A percentile compares a stretch with the other conserved stretches of the same genome.
phyloP scores from a whole-genome alignment of 2,113 vertebrate species.

The Falcunculus frontatus region DNA sequence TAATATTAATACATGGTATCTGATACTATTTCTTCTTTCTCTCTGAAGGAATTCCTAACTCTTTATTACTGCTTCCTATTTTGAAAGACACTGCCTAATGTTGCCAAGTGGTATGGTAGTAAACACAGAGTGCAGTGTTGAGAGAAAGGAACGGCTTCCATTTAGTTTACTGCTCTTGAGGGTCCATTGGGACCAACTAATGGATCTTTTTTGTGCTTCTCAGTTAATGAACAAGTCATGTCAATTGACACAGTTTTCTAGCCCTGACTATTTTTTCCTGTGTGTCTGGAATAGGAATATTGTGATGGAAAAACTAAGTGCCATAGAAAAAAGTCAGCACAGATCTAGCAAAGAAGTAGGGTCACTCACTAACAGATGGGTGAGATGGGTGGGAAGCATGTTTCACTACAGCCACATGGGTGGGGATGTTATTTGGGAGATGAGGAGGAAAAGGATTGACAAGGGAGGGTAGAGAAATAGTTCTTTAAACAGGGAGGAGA shows the following conservation, averaged over 20 bases:
- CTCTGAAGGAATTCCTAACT: neutral
- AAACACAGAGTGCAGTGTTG: neutral
- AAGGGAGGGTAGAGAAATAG: neutral
- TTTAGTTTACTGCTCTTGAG: neutral
- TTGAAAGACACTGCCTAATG: neutral
- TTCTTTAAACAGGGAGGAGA: slow-evolving; percentile 35
- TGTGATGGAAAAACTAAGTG: neutral
- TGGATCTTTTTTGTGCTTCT: neutral
- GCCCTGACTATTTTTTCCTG: neutral
- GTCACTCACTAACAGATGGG: neutral
- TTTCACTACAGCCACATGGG: neutral
- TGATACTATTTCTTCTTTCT: neutral
- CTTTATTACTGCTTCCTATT: neutral
- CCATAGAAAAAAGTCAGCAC: neutral
- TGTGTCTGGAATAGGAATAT: neutral
- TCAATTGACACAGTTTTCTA: neutral
- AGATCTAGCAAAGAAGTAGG: neutral
- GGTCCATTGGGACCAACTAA: neutral
- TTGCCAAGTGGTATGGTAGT: neutral
- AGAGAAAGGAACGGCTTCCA: neutral
- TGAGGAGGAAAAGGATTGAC: neutral
- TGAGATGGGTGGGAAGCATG: neutral
- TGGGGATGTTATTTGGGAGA: neutral
- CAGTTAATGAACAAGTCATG: neutral
- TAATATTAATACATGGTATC: too few relatives aligned